phyloP scores from a whole-genome alignment of 2,888 invertebrate species.

The Phengaris arion region DNA sequence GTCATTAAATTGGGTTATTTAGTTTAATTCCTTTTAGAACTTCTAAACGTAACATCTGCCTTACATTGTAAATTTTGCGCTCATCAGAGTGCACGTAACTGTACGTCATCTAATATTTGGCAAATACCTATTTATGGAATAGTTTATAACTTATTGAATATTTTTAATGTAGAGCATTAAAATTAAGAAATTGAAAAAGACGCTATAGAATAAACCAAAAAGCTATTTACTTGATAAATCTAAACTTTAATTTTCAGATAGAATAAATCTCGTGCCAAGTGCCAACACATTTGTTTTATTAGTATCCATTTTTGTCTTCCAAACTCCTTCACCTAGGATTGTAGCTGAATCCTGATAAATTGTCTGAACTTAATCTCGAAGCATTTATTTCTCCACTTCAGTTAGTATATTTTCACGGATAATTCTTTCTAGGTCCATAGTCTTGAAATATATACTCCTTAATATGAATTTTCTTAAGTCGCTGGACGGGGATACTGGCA shows the following conservation, averaged over 20 bases:
- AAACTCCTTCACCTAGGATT: slow-evolving; percentile 22
- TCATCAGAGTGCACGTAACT: no score
- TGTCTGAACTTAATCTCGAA: slow-evolving; percentile 38
- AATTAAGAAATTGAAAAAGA: no score
- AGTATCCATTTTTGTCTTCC: slow-evolving; percentile 24
- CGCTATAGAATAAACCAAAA: not conserved
- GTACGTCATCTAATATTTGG: no score
- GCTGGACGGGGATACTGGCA: slow-evolving; percentile 45
- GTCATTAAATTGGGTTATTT: not conserved
- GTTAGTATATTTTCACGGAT: slow-evolving; percentile 5
- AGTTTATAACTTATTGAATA: no score
- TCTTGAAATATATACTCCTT: slow-evolving; percentile 16
- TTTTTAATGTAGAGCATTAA: no score
- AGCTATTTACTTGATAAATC: slow-evolving; percentile 1
- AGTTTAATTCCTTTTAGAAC: not conserved
- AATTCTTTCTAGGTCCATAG: slow-evolving; percentile 19
- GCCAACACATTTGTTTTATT: slow-evolving; percentile 10
- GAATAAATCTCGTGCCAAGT: not conserved
- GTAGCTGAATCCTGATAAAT: slow-evolving; percentile 39
- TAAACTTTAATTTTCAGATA: slow-evolving; percentile 16
- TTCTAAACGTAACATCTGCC: not conserved
- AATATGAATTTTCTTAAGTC: slow-evolving; percentile 11
- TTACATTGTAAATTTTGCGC: no score
- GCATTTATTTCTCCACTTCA: slow-evolving; percentile 38
- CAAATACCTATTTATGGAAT: no score